A percentile compares a stretch with the other conserved stretches of the same genome.
Conservation (phyloP, 2,797 vertebrate genomes). For the Dendrocincla fuliginosa region DNA sequence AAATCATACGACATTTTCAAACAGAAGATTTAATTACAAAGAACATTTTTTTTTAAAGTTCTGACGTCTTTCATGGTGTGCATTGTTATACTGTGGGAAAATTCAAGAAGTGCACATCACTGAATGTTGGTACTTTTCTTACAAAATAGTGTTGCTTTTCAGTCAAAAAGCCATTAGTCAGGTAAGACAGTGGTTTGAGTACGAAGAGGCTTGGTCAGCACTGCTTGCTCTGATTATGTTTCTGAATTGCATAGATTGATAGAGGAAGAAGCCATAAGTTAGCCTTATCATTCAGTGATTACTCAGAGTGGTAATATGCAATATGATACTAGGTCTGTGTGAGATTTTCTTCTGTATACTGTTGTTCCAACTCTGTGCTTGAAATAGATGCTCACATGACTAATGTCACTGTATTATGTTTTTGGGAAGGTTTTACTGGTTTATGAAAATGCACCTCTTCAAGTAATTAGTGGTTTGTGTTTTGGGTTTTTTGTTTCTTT, state of each 20-base stretch:
- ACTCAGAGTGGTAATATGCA: not conserved
- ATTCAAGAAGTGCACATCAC: not conserved
- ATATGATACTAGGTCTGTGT: not conserved
- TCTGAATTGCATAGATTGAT: not conserved
- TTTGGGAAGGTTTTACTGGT: conserved; percentile 21
- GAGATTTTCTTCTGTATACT: not conserved
- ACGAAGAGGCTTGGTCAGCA: conserved; percentile 7
- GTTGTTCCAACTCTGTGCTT: not conserved
- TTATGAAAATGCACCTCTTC: not conserved
- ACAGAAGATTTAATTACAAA: not conserved
- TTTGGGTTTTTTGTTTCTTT: not conserved
- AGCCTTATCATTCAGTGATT: not conserved
- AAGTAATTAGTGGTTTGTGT: not conserved
- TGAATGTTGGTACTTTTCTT: not conserved
- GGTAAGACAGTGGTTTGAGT: not conserved
- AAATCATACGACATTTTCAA: not conserved
- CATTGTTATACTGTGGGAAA: not conserved
- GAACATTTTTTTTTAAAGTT: not conserved
- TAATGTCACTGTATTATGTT: not conserved
- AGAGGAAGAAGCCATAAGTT: not conserved
- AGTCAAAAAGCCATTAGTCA: not conserved
- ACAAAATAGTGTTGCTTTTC: not conserved
- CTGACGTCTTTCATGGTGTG: not conserved
- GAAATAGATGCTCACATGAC: not conserved
- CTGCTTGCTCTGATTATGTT: not conserved